Evolutionary conservation across 2,888 invertebrate species (phyloP), one percentile per base, ranked within the genome.

Genomic region (Morpho deidamia): DNA sequence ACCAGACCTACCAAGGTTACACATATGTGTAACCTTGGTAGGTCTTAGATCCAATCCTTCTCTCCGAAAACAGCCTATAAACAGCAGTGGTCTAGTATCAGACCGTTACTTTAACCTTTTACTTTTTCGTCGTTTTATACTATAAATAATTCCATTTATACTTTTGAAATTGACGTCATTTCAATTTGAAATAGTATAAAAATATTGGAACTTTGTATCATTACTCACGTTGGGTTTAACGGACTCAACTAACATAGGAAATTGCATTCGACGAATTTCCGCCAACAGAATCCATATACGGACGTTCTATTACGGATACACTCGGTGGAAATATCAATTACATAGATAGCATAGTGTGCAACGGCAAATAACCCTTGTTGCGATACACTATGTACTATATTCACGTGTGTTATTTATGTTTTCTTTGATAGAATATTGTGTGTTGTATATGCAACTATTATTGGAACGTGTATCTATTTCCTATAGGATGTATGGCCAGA

Each of bases 231-330:
- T 60, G 62, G 55, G 55, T 60, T 55, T 61, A 62, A 63, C 60
- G 53, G 59, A 58, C 55, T 52, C 53, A 58, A 57, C 64, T 60
- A 58, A 62, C 64, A 63, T 66, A 56, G 69, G 69, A 67, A 70
- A 71, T 70, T 70, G 70, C 69, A 68, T 67, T 63, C 63, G 56
- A 58, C 59, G 49, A 51, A 56, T 55, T 56, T 62, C 60, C 64
- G 59, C 62, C 53, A 43, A 50, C 61, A 52, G 63, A 60, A 67
- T 63, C 62, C 54, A 51, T 51, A 65, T 64, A 63, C 64, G 55
- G 59, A 61, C 51, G 51, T 61, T 64, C 64, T 62, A 62, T 65
- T 64, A 63, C 61, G 40, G 32, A 40, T 55, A 53, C 53, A 49
- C 14, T 42, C 37, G 41, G 51, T 53, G 52, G 46, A 53, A 44